Conservation (phyloP, 2,113 vertebrate species). For the Cariama cristata region DNA sequence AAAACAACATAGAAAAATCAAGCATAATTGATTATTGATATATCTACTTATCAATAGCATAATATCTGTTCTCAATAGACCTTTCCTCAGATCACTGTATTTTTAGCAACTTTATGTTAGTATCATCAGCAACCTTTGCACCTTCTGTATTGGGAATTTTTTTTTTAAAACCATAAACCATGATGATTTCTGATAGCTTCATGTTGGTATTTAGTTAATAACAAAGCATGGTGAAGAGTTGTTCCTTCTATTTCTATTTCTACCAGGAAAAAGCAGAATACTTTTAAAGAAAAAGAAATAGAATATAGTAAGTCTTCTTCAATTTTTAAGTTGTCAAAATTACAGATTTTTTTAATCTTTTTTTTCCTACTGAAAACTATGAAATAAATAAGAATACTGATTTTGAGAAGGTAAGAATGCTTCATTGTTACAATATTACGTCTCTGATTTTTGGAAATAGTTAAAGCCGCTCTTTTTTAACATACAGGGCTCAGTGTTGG, state of each 20-base stretch:
- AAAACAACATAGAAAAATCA: neutral
- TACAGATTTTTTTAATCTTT: rapidly evolving
- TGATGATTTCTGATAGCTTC: neutral
- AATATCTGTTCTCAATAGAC: neutral
- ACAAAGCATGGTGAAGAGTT: neutral
- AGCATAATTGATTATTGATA: neutral
- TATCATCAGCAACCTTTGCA: neutral
- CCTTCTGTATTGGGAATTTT: neutral
- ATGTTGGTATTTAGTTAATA: neutral
- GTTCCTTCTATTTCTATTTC: neutral
- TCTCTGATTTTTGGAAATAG: neutral
- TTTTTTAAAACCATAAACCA: neutral
- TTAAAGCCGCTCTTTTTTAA: neutral
- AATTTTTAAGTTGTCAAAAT: neutral
- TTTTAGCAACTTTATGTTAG: neutral
- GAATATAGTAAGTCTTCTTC: neutral
- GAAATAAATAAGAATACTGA: neutral
- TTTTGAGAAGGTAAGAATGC: neutral
- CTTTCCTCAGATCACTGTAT: neutral
- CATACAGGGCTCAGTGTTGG: no score
- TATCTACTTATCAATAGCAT: no score
- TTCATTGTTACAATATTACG: neutral
- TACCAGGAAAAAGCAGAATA: neutral
- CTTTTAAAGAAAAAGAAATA: neutral
- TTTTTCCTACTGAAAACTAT: neutral